These are phyloP conservation scores for Poeciliopsis turrubarensis DNA, from an alignment of 2,113 vertebrate species.

Conservation along the genomic window DNA sequence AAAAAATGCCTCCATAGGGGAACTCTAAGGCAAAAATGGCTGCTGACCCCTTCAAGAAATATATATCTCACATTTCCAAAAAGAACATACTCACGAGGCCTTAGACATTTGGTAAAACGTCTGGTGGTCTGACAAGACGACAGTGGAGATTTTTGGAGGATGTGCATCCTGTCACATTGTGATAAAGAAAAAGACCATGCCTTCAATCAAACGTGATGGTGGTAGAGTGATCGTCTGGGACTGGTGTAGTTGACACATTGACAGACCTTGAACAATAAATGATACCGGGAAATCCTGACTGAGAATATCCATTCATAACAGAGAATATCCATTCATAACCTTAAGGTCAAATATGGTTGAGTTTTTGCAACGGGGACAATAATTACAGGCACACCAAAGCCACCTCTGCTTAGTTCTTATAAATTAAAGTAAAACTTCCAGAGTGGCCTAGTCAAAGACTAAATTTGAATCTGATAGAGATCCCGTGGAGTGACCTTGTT, in stretches of 20 bases:
- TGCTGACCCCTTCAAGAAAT: too few relatives aligned
- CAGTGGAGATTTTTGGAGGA: too few relatives aligned
- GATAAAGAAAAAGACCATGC: too few relatives aligned
- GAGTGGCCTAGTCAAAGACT: too few relatives aligned
- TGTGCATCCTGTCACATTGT: not conserved
- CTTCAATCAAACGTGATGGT: not conserved
- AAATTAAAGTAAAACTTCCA: too few relatives aligned
- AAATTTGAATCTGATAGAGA: too few relatives aligned
- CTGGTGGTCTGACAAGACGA: not conserved
- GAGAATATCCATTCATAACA: not conserved
- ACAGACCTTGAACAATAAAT: not conserved
- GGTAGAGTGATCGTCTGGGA: not conserved
- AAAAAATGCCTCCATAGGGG: not conserved
- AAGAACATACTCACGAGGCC: not conserved
- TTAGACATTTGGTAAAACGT: not conserved
- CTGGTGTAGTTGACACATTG: not conserved
- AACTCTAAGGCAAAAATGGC: not conserved
- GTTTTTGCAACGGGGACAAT: not conserved
- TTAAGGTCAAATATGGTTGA: not conserved
- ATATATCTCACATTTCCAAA: not conserved
- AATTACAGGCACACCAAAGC: not conserved
- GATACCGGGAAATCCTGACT: not conserved
- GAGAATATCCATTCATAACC: not conserved
- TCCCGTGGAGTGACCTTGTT: too few relatives aligned
- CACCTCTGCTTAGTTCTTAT: too few relatives aligned